Evolutionary conservation across 2,113 vertebrate genomes (phyloP), one percentile per base, ranked within the genome.

Genomic region (Vidua chalybeata): DNA sequence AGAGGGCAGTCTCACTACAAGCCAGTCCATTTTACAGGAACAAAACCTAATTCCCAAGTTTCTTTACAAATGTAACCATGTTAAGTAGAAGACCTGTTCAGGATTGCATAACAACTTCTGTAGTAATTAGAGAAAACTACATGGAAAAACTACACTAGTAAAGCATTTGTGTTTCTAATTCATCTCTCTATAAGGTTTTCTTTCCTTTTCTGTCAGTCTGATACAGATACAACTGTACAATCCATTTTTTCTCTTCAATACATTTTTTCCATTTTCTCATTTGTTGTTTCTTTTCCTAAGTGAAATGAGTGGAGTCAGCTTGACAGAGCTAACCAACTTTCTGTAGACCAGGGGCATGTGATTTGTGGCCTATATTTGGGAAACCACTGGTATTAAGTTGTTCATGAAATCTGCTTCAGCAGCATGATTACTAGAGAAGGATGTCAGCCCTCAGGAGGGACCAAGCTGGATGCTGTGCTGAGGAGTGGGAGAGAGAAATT

Each of bases 381-480:
- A 96, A 96, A 87, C 89, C 81, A 83, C 91, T 91, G 78, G 41
- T 55, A 91, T 87, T 78, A 89, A 84, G 39, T 46, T 83, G 69
- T 87, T 95, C 27, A 24, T 91, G 73, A 84, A 84, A 75, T 61
- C 52, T 84, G 3, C 41, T 81, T 89, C 6, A 27, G 77, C 74
- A 84, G 52, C 62, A 10, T n/a, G 58, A 41, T 82, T 66, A 27
- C n/a, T 61, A 7, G 62, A 76, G 72, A 49, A 63, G 81, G 49
- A 46, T 81, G 80, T 56, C 58, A 72, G 61, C 45, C 49, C 66
- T 68, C 69, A 33, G 48, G 84, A 78, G 35, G 61, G 61, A 52
- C 45, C 45, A 35, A 30, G 31, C 86, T 89, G 71, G 24, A 16
- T 56, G 45, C 37, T 51, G n/a, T n/a, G 66, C 83, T 78, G 2